Conservation (phyloP, 2,797 vertebrate genomes). For the Chloroceryle amazona region DNA sequence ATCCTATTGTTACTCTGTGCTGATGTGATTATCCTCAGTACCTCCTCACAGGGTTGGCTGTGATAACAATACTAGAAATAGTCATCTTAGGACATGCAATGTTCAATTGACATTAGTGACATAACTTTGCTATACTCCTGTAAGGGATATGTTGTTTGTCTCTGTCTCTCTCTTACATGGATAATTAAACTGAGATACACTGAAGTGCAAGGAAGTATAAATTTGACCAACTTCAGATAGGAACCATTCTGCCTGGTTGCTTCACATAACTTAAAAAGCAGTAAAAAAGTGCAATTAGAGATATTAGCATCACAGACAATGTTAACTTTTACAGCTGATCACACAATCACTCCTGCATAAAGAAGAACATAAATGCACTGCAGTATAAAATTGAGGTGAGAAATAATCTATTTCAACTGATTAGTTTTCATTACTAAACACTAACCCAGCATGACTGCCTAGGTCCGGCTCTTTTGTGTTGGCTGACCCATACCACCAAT, state of each 20-base stretch:
- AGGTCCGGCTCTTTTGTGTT: not conserved
- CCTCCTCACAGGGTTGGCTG: not conserved
- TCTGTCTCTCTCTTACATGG: not conserved
- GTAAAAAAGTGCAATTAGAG: not conserved
- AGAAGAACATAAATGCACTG: not conserved
- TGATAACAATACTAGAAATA: not conserved
- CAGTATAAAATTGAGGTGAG: not conserved
- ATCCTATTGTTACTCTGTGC: not conserved
- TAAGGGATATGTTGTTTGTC: not conserved
- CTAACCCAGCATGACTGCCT: not conserved
- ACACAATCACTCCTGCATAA: not conserved
- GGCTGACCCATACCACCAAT: not conserved
- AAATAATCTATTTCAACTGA: not conserved
- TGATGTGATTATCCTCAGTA: not conserved
- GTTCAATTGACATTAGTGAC: not conserved
- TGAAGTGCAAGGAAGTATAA: not conserved
- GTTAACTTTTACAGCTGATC: not conserved
- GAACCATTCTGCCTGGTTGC: not conserved
- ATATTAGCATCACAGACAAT: not conserved
- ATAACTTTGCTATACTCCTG: not conserved
- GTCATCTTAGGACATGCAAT: not conserved
- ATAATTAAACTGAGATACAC: not conserved
- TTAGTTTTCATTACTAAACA: conserved; percentile 11
- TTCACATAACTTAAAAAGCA: not conserved
- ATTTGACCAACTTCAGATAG: not conserved